Conservation (phyloP, 2,888 invertebrate species). For the Augochlorella aurata region DNA sequence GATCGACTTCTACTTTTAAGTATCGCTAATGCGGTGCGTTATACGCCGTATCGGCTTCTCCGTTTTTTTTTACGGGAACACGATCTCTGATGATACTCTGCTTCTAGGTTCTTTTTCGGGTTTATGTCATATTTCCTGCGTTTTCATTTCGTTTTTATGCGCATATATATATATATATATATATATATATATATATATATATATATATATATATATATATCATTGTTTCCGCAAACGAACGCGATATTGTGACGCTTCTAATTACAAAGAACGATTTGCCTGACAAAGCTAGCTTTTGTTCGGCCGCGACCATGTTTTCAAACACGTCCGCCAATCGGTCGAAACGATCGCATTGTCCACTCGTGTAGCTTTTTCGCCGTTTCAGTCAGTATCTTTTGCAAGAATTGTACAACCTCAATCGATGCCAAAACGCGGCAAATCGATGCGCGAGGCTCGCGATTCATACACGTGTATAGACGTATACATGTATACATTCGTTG, state of each 20-base stretch:
- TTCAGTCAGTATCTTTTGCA: slow-evolving; percentile 32
- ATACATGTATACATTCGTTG: background rate
- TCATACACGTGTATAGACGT: background rate
- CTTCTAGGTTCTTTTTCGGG: background rate
- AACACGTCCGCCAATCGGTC: slow-evolving; percentile 35
- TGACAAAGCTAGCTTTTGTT: slow-evolving; percentile 48
- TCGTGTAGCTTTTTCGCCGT: slow-evolving; percentile 6
- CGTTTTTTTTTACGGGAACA: slow-evolving; percentile 10
- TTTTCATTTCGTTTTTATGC: background rate
- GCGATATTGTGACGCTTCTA: slow-evolving; percentile 45
- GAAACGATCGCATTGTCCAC: slow-evolving; percentile 31
- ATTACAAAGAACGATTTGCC: slow-evolving; percentile 52
- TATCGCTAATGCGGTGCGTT: slow-evolving; percentile 34
- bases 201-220: background rate
- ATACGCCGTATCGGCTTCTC: slow-evolving; percentile 29
- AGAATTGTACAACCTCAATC: slow-evolving; percentile 10
- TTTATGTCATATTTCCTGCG: background rate
- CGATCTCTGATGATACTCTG: background rate
- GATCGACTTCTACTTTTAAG: slow-evolving; percentile 18
- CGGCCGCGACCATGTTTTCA: slow-evolving; percentile 27
- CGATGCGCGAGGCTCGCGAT: slow-evolving; percentile 30
- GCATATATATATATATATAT: background rate
- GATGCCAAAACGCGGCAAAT: slow-evolving; percentile 31
- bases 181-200: background rate
- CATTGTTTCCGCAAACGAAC: slow-evolving; percentile 44